Evolutionary conservation across 1,140 invertebrate genomes (phyloP).

Genomic region (Agrypnia vestita): DNA sequence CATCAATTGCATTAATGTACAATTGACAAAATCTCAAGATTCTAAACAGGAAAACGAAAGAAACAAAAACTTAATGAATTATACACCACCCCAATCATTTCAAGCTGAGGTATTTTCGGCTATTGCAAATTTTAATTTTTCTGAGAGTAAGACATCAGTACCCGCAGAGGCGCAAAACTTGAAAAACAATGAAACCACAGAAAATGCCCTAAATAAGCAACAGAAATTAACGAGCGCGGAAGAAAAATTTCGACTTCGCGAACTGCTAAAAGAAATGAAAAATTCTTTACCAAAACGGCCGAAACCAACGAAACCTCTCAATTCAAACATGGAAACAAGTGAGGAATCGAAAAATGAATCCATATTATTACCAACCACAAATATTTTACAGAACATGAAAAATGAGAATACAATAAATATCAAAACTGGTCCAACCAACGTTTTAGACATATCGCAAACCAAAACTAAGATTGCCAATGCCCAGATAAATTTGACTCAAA

Average conservation of each 20-base stretch:
- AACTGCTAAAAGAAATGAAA: conserved; percentile 80
- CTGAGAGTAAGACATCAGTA: neutral
- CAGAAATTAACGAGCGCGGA: conserved; percentile 66
- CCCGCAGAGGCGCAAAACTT: conserved; percentile 20
- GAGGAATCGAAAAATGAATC: neutral
- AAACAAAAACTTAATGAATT: neutral
- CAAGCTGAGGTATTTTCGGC: conserved; percentile 58
- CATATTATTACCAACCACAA: neutral
- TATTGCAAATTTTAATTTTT: conserved; percentile 47
- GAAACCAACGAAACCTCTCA: conserved; percentile 56
- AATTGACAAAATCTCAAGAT: neutral
- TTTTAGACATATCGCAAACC: neutral
- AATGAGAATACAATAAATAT: neutral
- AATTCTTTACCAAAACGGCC: conserved; percentile 76
- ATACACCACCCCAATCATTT: conserved; percentile 45
- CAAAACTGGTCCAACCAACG: neutral
- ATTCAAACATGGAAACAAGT: neutral
- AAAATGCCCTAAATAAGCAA: conserved; percentile 62
- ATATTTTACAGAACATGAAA: neutral
- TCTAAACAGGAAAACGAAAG: conserved; percentile 2
- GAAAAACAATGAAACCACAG: neutral
- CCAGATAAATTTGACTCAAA: neutral
- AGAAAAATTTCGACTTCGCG: conserved; percentile 73
- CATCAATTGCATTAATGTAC: conserved; percentile 25
- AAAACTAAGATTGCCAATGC: neutral